These are phyloP conservation scores for Micromesistius poutassou DNA, from an alignment of 2,797 vertebrate species.

Conservation along the genomic window DNA sequence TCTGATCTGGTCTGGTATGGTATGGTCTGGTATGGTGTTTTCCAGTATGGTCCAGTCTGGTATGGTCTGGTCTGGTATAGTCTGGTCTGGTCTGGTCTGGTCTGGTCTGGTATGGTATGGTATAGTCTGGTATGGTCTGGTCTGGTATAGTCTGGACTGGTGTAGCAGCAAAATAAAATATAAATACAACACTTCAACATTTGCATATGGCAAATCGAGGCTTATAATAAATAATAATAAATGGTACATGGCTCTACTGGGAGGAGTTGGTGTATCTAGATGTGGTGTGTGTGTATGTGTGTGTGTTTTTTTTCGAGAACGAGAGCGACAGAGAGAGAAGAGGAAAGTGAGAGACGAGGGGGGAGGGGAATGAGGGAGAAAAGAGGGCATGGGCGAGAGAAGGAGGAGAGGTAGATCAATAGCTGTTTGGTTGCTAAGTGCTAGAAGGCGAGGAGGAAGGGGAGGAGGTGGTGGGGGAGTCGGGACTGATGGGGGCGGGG, in stretches of 20 bases:
- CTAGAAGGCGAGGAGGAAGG: not conserved
- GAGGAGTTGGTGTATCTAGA: conserved; percentile 14
- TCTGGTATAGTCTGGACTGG: too few relatives aligned
- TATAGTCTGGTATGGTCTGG: too few relatives aligned
- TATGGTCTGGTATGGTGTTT: not conserved
- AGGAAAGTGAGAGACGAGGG: not conserved
- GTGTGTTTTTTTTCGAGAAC: conserved; percentile 6
- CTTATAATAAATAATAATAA: conserved; percentile 10
- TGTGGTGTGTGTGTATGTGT: conserved; percentile 6
- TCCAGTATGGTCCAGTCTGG: too few relatives aligned
- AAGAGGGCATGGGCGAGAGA: not conserved
- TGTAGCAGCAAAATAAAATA: not conserved
- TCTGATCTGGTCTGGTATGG: too few relatives aligned
- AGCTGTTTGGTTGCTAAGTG: conserved; percentile 35
- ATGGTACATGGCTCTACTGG: conserved; percentile 24
- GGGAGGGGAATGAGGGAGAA: not conserved
- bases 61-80: not conserved
- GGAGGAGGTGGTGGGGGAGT: too few relatives aligned
- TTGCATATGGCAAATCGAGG: conserved; percentile 24
- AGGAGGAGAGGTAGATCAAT: conserved; percentile 19
- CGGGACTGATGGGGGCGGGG: too few relatives aligned
- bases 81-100: too few relatives aligned
- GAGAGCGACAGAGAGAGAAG: conserved; percentile 1
- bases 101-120: not conserved
- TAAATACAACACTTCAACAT: conserved; percentile 16